Base-by-base conservation (phyloP, 2,113 vertebrate species). In the Genyomyrus donnyi region DNA sequence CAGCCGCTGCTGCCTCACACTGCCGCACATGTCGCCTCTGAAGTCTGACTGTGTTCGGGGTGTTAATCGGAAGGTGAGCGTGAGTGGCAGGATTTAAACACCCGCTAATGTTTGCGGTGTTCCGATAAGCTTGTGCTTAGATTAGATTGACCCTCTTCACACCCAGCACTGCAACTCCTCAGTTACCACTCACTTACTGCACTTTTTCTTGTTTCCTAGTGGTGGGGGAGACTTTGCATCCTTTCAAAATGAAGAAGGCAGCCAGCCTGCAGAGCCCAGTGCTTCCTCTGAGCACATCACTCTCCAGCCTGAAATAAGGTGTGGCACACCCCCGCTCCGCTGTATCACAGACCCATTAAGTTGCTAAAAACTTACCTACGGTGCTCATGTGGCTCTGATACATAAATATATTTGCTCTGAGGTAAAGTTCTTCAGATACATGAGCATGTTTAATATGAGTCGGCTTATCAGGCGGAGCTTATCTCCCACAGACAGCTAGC, bases 401-500 rank as follows among this genome's bases (percentile, higher is more conserved):
- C 93, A 94, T 93, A 94, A 93, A 94, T 93, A 94, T 87, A 93
- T 94, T 95, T 94, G 92, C 93, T 94, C 91, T 89, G 89, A 94
- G 94, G 92, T 92, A 91, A 90, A 90, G 93, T 92, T 93, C 93
- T 91, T 91, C 90, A 92, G 91, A 92, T 93, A 93, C 91, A 92
- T 89, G 89, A 91, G 89, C 91, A 84, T 89, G 90, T 91, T 93
- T 93, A 92, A 94, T 89, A 74, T 90, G 93, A 92, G 92, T 92
- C 91, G 90, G 91, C 93, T 95, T 95, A 96, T 96, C 95, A 92
- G 91, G 50, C n/a, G 89, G 90, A 90, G 92, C 93, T 96, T 95
- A 96, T 96, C 95, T 94, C 91, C 77, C 89, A 92, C 91, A 93
- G 94, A 95, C 94, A 94, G 95, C 94, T 94, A 93, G 93, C 92